Conservation (phyloP, 2,797 vertebrate genomes). For the Karalla daura region DNA sequence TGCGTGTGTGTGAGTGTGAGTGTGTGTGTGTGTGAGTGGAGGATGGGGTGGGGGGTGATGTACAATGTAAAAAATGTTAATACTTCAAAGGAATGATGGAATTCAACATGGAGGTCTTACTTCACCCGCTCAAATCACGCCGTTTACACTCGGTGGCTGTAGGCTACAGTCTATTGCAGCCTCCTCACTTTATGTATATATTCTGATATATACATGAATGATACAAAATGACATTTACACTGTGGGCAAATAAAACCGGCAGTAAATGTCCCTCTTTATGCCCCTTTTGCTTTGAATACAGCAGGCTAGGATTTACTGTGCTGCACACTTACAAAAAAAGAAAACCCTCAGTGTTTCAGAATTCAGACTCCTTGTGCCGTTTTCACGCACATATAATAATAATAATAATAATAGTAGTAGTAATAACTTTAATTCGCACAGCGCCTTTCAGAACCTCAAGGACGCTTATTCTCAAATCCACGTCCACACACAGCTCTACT, state of each 20-base stretch:
- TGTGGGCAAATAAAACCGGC: constrained; percentile 48
- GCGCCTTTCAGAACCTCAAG: neutral
- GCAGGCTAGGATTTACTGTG: constrained; percentile 4
- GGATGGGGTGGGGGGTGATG: constrained; percentile 38
- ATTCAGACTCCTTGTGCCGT: constrained; percentile 6
- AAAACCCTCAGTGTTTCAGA: constrained; percentile 22
- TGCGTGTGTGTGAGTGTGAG: constrained; percentile 40
- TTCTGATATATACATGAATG: constrained; percentile 33
- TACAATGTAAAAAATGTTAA: constrained; percentile 63
- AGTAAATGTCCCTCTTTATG: constrained; percentile 43
- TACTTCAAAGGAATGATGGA: constrained; percentile 72
- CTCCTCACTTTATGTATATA: constrained; percentile 39
- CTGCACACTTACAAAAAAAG: constrained; percentile 34
- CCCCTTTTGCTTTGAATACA: constrained; percentile 21
- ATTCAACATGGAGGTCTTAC: constrained; percentile 67
- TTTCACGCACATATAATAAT: constrained; percentile 9
- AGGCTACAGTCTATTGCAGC: constrained; percentile 44
- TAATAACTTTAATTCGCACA: too few relatives aligned
- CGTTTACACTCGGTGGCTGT: constrained; percentile 56
- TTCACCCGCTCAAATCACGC: constrained; percentile 53
- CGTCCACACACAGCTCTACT: constrained; percentile 14
- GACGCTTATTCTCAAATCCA: constrained; percentile 7
- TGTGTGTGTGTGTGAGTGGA: constrained; percentile 38
- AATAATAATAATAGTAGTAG: too few relatives aligned
- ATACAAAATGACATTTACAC: constrained; percentile 58